Evolutionary conservation across 64 coral and sea anemone genomes (phyloP).

Genomic region (Montipora efflorescens): DNA sequence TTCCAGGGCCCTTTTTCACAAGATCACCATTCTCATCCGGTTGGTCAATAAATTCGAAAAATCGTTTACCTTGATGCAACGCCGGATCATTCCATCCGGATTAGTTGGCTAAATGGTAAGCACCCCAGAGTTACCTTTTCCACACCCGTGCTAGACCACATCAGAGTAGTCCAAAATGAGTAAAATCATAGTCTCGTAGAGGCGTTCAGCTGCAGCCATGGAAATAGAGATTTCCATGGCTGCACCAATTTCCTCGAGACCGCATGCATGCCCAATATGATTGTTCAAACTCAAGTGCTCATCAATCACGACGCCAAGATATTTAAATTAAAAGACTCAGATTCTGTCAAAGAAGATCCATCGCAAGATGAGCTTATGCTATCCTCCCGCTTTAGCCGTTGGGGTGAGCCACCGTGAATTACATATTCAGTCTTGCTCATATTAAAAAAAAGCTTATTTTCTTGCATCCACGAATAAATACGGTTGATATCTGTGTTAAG

Average conservation of each 20-base stretch:
- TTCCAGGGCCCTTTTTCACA: too few species aligned
- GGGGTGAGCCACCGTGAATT: background rate
- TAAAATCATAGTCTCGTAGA: background rate
- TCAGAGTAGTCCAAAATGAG: background rate
- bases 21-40: too few species aligned
- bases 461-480: background rate
- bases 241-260: background rate
- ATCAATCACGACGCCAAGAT: constrained; percentile 4
- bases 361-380: background rate
- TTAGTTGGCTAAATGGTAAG: too few species aligned
- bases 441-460: background rate
- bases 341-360: background rate
- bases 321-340: background rate
- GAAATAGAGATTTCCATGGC: background rate
- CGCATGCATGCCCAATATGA: background rate
- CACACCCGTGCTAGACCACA: background rate
- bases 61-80: too few species aligned
- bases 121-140: background rate
- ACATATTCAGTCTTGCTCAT: background rate
- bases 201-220: background rate
- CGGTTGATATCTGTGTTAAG: constrained; percentile 2
- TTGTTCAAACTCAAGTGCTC: constrained; percentile 12
- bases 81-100: too few species aligned
- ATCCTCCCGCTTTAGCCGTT: background rate
- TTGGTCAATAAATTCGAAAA: too few species aligned